These are phyloP conservation scores for Cavia aperea DNA, from an alignment of 2,113 vertebrate species.

Conservation along the genomic window DNA sequence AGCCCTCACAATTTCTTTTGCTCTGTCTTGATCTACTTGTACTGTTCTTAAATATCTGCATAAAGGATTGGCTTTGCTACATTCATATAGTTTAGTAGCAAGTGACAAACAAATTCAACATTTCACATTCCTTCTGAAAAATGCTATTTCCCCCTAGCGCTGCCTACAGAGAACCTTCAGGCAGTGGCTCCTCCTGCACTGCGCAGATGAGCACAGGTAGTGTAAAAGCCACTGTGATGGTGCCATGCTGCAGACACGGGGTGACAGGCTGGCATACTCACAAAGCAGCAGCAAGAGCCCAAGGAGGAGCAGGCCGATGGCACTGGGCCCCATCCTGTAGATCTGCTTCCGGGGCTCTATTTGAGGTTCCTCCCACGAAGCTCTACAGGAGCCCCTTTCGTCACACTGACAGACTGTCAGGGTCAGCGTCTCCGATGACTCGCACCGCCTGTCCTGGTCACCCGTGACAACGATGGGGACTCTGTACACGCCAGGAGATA, in stretches of 20 bases:
- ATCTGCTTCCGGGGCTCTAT: rapidly evolving
- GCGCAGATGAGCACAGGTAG: background rate
- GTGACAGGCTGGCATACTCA: slow-evolving; percentile 43
- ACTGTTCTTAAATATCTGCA: background rate
- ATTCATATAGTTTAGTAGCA: background rate
- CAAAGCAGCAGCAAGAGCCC: slow-evolving; percentile 78
- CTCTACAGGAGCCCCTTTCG: background rate
- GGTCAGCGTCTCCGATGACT: slow-evolving; percentile 37
- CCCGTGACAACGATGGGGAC: slow-evolving; percentile 32
- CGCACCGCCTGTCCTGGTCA: slow-evolving; percentile 13
- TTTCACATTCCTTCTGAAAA: background rate
- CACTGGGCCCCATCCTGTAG: slow-evolving; percentile 66
- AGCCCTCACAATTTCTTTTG: background rate
- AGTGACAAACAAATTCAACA: background rate
- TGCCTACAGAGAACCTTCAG: background rate
- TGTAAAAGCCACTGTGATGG: background rate
- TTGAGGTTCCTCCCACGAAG: rapidly evolving
- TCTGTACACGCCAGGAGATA: slow-evolving; percentile 5
- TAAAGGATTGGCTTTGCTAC: background rate
- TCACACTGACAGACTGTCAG: slow-evolving; percentile 66
- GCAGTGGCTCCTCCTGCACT: background rate
- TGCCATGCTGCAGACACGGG: rapidly evolving
- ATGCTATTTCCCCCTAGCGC: background rate
- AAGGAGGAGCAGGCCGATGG: slow-evolving; percentile 74
- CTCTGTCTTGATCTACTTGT: background rate